These are phyloP conservation scores for Bicyclus anynana DNA, from an alignment of 1,140 invertebrate species.

Conservation along the genomic window DNA sequence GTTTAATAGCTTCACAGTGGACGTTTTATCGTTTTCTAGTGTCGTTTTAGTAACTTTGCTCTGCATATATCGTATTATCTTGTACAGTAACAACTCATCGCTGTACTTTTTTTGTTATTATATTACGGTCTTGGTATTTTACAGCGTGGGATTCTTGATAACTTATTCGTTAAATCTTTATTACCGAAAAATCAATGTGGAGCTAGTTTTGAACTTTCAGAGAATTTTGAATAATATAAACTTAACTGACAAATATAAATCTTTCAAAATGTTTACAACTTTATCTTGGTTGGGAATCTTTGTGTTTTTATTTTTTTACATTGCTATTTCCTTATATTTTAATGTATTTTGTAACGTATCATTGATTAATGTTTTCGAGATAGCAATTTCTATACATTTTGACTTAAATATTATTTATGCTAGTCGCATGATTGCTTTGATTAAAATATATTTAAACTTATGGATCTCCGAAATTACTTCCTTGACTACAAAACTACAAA, in stretches of 20 bases:
- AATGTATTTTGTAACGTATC: not conserved
- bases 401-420: conserved; percentile 13
- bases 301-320: not conserved
- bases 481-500: not conserved
- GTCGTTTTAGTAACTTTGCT: not conserved
- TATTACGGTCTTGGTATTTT: conserved; percentile 5
- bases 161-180: conserved; percentile 1
- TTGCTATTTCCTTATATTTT: not conserved
- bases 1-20: not conserved
- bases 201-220: conserved; percentile 13
- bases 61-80: conserved; percentile 1
- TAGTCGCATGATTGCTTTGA: conserved; percentile 2
- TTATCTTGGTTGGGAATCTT: not conserved
- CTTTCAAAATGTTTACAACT: not conserved
- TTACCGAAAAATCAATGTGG: not conserved
- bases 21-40: conserved; percentile 1
- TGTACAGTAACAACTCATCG: too few species aligned
- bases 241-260: not conserved
- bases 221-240: conserved; percentile 12
- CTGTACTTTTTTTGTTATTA: not conserved
- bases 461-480: not conserved
- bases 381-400: conserved; percentile 6
- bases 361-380: not conserved
- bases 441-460: not conserved
- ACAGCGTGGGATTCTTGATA: not conserved